Percentiles rank a stretch among this genome's conserved stretches.
phyloP scores from a whole-genome alignment of 2,797 vertebrate species.

The Rhinophrynus dorsalis region DNA sequence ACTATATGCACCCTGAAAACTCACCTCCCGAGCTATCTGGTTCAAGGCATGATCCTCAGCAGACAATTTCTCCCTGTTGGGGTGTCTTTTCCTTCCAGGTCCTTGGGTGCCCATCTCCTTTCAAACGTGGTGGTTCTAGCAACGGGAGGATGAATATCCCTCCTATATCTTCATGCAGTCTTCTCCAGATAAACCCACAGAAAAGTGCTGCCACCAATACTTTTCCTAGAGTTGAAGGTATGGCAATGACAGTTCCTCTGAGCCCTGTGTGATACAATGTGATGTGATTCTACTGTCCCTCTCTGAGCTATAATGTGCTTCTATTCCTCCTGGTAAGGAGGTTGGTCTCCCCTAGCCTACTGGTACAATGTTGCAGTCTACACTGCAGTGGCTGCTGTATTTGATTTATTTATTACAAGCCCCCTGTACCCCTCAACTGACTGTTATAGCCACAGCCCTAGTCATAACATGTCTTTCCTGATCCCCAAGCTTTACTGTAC shows the following conservation, averaged over 20 bases:
- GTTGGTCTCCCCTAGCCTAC: not conserved
- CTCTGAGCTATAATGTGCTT: too few species aligned
- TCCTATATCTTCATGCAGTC: constrained; percentile 32
- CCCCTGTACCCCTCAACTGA: not conserved
- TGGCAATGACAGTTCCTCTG: not conserved
- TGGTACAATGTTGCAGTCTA: not conserved
- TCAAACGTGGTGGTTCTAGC: not conserved
- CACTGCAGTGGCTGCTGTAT: not conserved
- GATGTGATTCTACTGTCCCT: not conserved
- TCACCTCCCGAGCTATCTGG: constrained; percentile 90
- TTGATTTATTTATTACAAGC: not conserved
- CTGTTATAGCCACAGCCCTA: not conserved
- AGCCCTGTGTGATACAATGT: not conserved
- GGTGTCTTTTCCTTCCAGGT: constrained; percentile 82
- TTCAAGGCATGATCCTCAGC: constrained; percentile 91
- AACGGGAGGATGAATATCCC: not conserved
- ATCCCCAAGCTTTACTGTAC: not conserved
- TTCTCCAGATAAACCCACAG: constrained; percentile 27
- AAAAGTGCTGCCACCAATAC: constrained; percentile 31
- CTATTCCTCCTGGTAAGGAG: too few species aligned
- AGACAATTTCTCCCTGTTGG: constrained; percentile 82
- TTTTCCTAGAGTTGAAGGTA: constrained; percentile 36
- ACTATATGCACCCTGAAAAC: constrained; percentile 25
- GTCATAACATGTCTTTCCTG: not conserved
- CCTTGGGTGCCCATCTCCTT: constrained; percentile 85